phyloP scores from a whole-genome alignment of 2,797 vertebrate species.

The Alauda arvensis region DNA sequence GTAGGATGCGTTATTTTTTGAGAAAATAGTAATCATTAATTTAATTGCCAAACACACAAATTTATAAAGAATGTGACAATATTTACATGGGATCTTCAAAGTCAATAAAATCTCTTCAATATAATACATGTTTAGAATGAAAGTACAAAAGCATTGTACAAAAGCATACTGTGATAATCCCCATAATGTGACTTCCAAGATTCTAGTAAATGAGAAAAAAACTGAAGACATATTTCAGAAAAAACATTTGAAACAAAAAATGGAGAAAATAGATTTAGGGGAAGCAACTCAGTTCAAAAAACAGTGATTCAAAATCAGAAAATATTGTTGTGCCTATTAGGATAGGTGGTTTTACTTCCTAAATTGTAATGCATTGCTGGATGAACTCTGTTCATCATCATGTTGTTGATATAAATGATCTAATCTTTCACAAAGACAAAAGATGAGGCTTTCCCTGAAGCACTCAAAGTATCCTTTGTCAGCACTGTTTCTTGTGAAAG shows the following conservation, averaged over 20 bases:
- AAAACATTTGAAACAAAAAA: background rate
- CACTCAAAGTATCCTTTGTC: background rate
- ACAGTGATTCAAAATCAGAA: background rate
- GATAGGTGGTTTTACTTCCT: background rate
- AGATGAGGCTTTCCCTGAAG: background rate
- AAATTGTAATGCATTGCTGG: background rate
- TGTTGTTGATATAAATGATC: background rate
- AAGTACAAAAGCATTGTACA: background rate
- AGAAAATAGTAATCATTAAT: background rate
- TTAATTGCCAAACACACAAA: background rate
- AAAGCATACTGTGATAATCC: background rate
- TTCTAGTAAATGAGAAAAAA: background rate
- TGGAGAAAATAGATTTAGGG: background rate
- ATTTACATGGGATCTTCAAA: background rate
- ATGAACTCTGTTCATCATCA: background rate
- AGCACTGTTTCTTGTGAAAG: background rate
- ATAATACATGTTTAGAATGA: background rate
- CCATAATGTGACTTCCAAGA: background rate
- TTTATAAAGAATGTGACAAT: background rate
- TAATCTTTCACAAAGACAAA: background rate
- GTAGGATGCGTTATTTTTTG: background rate
- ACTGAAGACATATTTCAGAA: background rate
- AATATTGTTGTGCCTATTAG: background rate
- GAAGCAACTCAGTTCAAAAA: background rate
- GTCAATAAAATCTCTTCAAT: background rate